Evolutionary conservation across 2,888 invertebrate genomes (phyloP), one percentile per base, ranked within the genome.

Genomic region (Macaria liturata): DNA sequence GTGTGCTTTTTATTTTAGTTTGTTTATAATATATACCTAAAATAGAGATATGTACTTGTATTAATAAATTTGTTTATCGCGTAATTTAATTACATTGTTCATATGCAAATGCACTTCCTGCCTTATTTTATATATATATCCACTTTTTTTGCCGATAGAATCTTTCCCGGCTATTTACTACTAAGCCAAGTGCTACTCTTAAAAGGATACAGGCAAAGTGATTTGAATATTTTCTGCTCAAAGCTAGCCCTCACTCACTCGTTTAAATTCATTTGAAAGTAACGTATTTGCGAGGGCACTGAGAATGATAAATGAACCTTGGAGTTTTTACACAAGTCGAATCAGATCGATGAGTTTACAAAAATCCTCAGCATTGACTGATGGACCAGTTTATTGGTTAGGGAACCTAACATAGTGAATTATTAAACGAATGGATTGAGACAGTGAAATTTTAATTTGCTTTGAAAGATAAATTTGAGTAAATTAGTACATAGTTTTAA

Each of bases 281-380:
- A 61, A 54, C 63, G 67, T 71, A 68, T 72, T 73, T 68, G 63
- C 51, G 65, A 68, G 69, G 66, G 67, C 69, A 65, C 70, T 67
- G 61, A 54, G 57, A 70, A 72, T 77, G 75, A 77, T 78, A 68
- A 75, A 77, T 71, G 59, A 54, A 44, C 46, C 37, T 39, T 48
- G 39, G 54, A 54, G 49, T 54, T 58, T 58, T 61, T 59, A 66
- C 62, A 57, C 62, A 67, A 67, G 64, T 58, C 67, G 63, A 68
- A 66, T 57, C 61, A 66, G 65, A 69, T 73, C 69, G 65, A 71
- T 68, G 62, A 61, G 49, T 32, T 53, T 54, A 49, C 58, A 46
- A 53, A 58, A 58, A 53, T 53, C 46, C 32, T 43, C 34, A 49
- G 42, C 32, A 42, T 34, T 49, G 49, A 57, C 59, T 62, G 46